These are phyloP conservation scores for Sander lucioperca DNA, from an alignment of 2,113 vertebrate species.

Conservation along the genomic window DNA sequence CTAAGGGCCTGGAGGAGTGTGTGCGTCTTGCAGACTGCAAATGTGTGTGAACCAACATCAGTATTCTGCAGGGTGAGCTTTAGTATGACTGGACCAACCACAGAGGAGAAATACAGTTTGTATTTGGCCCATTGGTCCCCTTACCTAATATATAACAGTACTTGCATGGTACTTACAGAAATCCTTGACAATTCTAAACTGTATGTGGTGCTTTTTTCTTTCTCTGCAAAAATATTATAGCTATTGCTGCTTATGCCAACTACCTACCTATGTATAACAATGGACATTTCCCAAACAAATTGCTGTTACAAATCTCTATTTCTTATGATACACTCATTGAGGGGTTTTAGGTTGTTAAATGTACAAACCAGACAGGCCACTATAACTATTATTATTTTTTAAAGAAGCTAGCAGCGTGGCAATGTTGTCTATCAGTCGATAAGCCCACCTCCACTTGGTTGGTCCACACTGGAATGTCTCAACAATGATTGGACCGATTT, in stretches of 20 bases:
- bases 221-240: background rate
- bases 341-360: too few species aligned
- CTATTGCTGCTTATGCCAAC: background rate
- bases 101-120: constrained; percentile 39
- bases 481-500: background rate
- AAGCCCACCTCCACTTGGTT: background rate
- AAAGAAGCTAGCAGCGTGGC: background rate
- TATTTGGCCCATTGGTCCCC: constrained; percentile 9
- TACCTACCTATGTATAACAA: background rate
- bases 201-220: background rate
- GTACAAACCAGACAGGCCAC: background rate
- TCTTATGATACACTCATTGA: background rate
- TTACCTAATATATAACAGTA: constrained; percentile 5
- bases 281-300: too few species aligned
- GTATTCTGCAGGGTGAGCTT: constrained; percentile 64
- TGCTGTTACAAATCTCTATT: too few species aligned
- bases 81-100: constrained; percentile 42
- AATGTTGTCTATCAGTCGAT: background rate
- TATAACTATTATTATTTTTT: background rate
- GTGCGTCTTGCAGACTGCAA: constrained; percentile 41
- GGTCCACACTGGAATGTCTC: background rate
- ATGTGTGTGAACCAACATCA: constrained; percentile 70
- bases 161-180: background rate
- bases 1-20: constrained; percentile 58
- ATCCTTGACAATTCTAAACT: background rate